Base-by-base conservation (phyloP, 2,888 invertebrate genomes). In the Leistus spinibarbis region DNA sequence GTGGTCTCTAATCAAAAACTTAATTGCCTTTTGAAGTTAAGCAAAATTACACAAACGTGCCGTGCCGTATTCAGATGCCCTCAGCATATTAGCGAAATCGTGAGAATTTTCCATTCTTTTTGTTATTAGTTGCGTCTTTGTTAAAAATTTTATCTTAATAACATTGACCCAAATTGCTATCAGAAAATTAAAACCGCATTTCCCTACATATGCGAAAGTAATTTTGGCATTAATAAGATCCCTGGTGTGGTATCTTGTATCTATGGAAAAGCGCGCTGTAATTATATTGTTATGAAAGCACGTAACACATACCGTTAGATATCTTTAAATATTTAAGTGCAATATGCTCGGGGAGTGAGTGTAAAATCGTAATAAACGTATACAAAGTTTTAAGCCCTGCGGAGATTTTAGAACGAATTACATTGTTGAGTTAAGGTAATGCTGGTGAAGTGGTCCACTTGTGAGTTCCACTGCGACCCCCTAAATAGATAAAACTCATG, bases 401-500 rank as follows among this genome's bases (percentile, higher is more conserved):
- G 40, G 40, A 40, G 40, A 40, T 40, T 40, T 40, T 40, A 10
- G 40, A 40, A 40, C 10, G 13, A 40, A 40, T 40, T 40, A 40
- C 40, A 40, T 40, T 40, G 40, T 13, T 40, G 40, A 40, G 40
- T 40, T 40, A 40, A 40, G 40, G 40, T 5, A 13, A 1, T 40
- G 40, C 3, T 40, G 7, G 40, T 40, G 13, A 40, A 40, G 40
- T 40, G 40, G 40, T 40, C 4, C 40, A 40, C 40, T 40, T 40
- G 40, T 24, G 7, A 4, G 24, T 40, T 4, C 40, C 40, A 40
- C 10, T 40, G 40, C 40, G 40, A 40, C 40, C 40, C 7, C 1
- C 40, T 40, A 13, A 4, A 40, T 40, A 57, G 57, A 57, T 57
- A 57, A 27, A 69, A 56, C 70, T 70, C 70, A 70, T 70, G 70